Conservation (phyloP, 2,797 vertebrate genomes). For the Anguilla obscura region DNA sequence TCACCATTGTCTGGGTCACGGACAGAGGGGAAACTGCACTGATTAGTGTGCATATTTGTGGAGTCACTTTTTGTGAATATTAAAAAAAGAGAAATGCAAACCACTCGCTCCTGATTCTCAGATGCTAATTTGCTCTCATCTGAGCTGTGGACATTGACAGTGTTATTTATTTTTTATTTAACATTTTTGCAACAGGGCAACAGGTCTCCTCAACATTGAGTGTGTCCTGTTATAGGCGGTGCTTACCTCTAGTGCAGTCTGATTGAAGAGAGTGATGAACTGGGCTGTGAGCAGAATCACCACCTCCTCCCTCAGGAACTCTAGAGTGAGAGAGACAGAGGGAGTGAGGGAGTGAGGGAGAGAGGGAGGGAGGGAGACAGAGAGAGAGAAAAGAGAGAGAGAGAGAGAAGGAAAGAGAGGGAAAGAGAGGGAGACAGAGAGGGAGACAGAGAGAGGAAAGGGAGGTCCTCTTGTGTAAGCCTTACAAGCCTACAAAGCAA, state of each 20-base stretch:
- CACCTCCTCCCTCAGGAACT: conserved; percentile 81
- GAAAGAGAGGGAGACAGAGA: background rate
- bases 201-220: background rate
- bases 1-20: conserved; percentile 78
- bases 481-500: too few species aligned
- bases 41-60: background rate
- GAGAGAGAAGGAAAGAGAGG: conserved; percentile 43
- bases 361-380: conserved; percentile 48
- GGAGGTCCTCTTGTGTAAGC: background rate
- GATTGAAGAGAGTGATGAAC: conserved; percentile 87
- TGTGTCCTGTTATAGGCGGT: conserved; percentile 4
- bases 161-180: background rate
- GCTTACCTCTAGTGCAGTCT: conserved; percentile 82
- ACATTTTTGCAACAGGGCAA: background rate
- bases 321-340: conserved; percentile 56
- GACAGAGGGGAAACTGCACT: background rate
- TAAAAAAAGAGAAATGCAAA: background rate
- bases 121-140: too few species aligned
- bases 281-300: conserved; percentile 82
- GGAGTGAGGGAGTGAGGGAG: conserved; percentile 48
- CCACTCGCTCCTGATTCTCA: too few species aligned
- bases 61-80: background rate
- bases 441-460: conserved; percentile 16
- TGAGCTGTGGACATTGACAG: background rate
- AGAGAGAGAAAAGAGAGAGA: conserved; percentile 13